A percentile compares a stretch with the other conserved stretches of the same genome.
Conservation (phyloP, 2,888 invertebrate species). For the Dilophus febrilis region DNA sequence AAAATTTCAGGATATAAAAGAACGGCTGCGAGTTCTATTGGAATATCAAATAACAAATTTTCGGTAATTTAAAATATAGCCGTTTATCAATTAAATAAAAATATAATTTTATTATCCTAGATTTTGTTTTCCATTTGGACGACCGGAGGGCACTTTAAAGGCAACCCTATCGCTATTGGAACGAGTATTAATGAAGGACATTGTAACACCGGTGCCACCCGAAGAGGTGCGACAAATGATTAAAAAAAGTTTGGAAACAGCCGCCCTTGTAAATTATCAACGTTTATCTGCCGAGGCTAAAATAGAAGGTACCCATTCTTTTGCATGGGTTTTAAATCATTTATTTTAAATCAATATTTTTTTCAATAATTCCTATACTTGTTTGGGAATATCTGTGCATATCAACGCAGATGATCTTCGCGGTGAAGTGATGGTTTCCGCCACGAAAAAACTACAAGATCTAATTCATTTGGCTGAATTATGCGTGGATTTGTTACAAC, state of each 20-base stretch:
- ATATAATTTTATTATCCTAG: too few species aligned
- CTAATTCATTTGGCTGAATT: slow-evolving; percentile 92
- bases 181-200: slow-evolving; percentile 97
- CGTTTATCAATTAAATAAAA: neutral
- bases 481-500: slow-evolving; percentile 95
- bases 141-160: slow-evolving; percentile 96
- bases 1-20: slow-evolving; percentile 94
- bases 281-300: slow-evolving; percentile 91
- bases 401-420: slow-evolving; percentile 58
- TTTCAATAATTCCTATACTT: too few species aligned
- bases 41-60: slow-evolving; percentile 99
- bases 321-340: too few species aligned
- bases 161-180: slow-evolving; percentile 91
- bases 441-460: slow-evolving; percentile 86
- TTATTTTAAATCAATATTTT: too few species aligned
- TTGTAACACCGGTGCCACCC: slow-evolving; percentile 89
- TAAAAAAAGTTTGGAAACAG: slow-evolving; percentile 92
- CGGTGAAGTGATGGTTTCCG: slow-evolving; percentile 63
- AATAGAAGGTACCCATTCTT: slow-evolving; percentile 64
- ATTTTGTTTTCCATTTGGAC: slow-evolving; percentile 96
- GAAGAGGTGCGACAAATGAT: slow-evolving; percentile 93
- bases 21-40: slow-evolving; percentile 74
- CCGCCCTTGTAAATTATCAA: slow-evolving; percentile 93
- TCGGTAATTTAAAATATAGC: slow-evolving; percentile 37
- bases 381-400: slow-evolving; percentile 5